Evolutionary conservation across 2,113 vertebrate genomes (phyloP), one percentile per base, ranked within the genome.

Genomic region (Psittacara wagleri): DNA sequence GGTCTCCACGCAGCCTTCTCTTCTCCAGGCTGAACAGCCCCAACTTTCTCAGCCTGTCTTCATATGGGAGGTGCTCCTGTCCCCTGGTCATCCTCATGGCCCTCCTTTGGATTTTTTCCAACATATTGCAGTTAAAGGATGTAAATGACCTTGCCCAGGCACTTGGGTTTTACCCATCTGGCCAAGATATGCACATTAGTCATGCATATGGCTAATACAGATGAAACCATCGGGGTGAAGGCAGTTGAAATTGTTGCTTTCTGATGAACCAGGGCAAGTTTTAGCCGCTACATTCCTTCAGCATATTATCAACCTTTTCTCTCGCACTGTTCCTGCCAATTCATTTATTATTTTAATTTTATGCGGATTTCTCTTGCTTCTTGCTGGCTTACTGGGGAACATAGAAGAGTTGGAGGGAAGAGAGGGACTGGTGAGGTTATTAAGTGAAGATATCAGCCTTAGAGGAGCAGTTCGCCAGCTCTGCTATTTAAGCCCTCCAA

Each of bases 401-500:
- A 67, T 16, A 75, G 20, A 48, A 76, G 12, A 69, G 12, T 5
- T 62, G 11, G 28, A 85, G 12, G 27, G 31, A 89, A 66, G 17
- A 86, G 31, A 43, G 24, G 23, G 86, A 52, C 20, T 9, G 3
- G 13, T 70, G 35, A 64, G 29, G 15, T 72, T 84, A 62, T 80
- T 54, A 86, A 75, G 23, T 81, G 28, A 43, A 61, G 39, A 83
- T 52, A 23, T 37, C 62, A 69, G 44, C 6, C n/a, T 46, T 39
- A 86, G 48, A 88, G 48, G 13, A 81, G 24, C 35, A 82, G 66
- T 9, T 57, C 4, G 64, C 61, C 25, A 64, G 24, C 29, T 92
- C 76, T 68, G 49, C n/a, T 94, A n/a, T 80, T 92, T 82, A 81
- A 95, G 62, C 66, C 20, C 88, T 91, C 41, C 37, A 79, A 84